Evolutionary conservation across 2,113 vertebrate genomes (phyloP), one percentile per base, ranked within the genome.

Genomic region (Salvelinus sp.): DNA sequence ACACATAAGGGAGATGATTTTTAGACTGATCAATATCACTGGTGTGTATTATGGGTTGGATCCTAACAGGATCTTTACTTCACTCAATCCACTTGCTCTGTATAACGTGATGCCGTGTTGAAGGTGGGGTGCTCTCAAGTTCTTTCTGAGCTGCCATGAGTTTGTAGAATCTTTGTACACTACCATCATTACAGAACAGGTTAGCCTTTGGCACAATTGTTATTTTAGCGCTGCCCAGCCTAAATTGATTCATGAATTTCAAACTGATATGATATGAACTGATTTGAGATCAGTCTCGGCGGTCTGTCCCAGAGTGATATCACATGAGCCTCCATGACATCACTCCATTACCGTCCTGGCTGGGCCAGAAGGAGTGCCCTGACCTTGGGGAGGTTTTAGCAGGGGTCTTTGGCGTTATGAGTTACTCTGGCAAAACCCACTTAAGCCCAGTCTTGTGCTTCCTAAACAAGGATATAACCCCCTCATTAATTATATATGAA

Each of bases 401-500:
- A 16, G 80, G 91, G 88, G 89, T 92, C 93, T 95, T 95, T 93
- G 91, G 84, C 75, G 84, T 89, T 92, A 88, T 83, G 88, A 90
- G 88, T 83, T 89, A 27, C 88, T 91, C 88, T 83, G 92, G 92
- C 75, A 77, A 94, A 93, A 94, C 90, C 91, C 93, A 96, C 93
- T 97, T 95, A 95, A 96, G 95, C 88, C 82, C 86, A 90, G 91
- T 85, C 91, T 94, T 89, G 90, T 95, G 93, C 94, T 97, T 97
- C 94, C 96, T 96, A 96, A 97, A 96, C 95, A 96, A 95, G 95
- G 95, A 96, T 97, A 97, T 97, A 98, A 97, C 97, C 95, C 96
- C 94, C 95, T 97, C 96, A 97, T 98, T 96, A 98, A 98, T 98
- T 94, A 98, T 98, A 97, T 95, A 99, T 98, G 96, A 98, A 96